Base-by-base conservation (phyloP, 2,888 invertebrate species). In the Acholoe squamosa region DNA sequence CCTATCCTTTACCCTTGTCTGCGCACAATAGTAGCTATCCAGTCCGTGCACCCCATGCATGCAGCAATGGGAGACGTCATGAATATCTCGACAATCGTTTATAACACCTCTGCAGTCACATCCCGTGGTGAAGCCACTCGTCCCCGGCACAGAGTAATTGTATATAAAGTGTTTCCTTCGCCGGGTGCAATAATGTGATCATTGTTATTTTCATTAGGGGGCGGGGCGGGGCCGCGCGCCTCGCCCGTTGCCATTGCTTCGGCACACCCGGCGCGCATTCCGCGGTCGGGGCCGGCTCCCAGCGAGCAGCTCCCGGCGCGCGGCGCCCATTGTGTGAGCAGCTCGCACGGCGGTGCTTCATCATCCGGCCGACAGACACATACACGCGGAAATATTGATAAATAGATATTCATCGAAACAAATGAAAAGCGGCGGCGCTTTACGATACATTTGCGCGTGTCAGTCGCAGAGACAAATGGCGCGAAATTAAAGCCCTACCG, bases 341-440 rank as follows among this genome's bases (percentile, higher is more conserved):
- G 54, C 86, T 31, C 25, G 54, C 3, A 28, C 86, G 43, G 14
- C 52, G 56, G 86, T 86, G 86, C 86, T 86, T 86, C 86, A 86
- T 86, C 86, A 54, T 86, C 86, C 84, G 86, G 54, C 86, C 86
- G 86, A 86, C 86, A 86, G 86, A 86, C 86, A 86, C 86, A 86
- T 86, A 86, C 86, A 28, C 54, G 86, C 28, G 86, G 86, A 86
- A 86, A 86, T 86, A 86, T 86, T 86, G 86, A 86, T 86, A 86
- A 86, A 86, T 86, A 86, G 86, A 86, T 86, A 86, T 86, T 86
- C 54, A 86, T 86, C 86, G 86, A 86, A 86, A 86, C 86, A 86
- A 86, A 86, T 86, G 86, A 86, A 86, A 86, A 54, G 86, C 86
- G 86, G 19, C 80, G 86, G 25, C 31, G 86, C 56, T 86, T 86